Percentiles rank a stretch among this genome's conserved stretches.
phyloP scores from a whole-genome alignment of 53 echinoderm and acorn worm species.

The Temnopleurus reevesii region DNA sequence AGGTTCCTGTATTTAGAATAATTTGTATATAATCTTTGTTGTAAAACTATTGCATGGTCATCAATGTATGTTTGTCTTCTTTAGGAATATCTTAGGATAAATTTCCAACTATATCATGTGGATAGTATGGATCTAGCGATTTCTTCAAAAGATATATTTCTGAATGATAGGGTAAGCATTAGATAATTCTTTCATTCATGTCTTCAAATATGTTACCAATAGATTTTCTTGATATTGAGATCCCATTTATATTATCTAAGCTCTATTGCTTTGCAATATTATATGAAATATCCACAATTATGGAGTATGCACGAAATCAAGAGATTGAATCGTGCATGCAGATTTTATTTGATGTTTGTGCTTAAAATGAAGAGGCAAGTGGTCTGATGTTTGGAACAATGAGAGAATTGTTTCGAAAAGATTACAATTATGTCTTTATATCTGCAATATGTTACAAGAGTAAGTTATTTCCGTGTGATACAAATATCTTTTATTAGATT shows the following conservation, averaged over 20 bases:
- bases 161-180: not conserved
- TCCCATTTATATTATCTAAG: not conserved
- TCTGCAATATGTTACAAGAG: too few species aligned
- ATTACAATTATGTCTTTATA: too few species aligned
- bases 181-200: not conserved
- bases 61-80: not conserved
- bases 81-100: too few species aligned
- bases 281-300: not conserved
- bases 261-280: not conserved
- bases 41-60: not conserved
- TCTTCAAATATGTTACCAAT: not conserved
- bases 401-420: too few species aligned
- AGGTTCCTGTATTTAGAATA: constrained; percentile 34
- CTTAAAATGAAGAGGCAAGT: too few species aligned
- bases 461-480: too few species aligned
- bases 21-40: constrained; percentile 54
- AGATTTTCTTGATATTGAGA: not conserved
- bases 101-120: too few species aligned
- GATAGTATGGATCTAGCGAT: too few species aligned
- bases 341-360: not conserved
- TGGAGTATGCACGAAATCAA: not conserved
- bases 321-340: not conserved
- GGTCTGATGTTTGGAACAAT: too few species aligned
- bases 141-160: not conserved
- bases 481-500: too few species aligned